These are phyloP conservation scores for Merluccius polli DNA, from an alignment of 2,797 vertebrate genomes.

Conservation along the genomic window DNA sequence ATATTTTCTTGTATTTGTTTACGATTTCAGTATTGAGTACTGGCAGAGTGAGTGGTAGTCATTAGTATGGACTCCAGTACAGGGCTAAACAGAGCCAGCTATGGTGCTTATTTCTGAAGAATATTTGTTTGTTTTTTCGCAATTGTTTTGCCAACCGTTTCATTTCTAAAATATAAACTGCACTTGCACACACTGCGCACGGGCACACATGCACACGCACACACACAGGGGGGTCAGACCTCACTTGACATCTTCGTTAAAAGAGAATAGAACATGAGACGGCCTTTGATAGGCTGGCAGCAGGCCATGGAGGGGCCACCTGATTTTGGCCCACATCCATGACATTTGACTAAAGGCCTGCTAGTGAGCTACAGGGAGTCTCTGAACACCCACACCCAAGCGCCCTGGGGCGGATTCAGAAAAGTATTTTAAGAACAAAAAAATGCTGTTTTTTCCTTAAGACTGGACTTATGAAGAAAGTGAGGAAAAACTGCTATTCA, in stretches of 20 bases:
- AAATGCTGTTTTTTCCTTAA: too few relatives aligned
- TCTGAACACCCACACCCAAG: constrained; percentile 43
- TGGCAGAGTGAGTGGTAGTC: constrained; percentile 62
- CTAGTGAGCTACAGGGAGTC: constrained; percentile 41
- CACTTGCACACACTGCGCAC: neutral
- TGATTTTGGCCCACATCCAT: constrained; percentile 38
- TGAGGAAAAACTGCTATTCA: too few relatives aligned
- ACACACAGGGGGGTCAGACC: neutral
- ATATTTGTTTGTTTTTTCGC: constrained; percentile 36
- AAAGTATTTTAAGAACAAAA: too few relatives aligned
- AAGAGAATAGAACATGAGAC: constrained; percentile 1
- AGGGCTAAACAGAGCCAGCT: constrained; percentile 48
- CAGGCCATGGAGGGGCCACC: constrained; percentile 1
- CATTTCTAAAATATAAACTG: neutral
- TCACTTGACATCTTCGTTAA: neutral
- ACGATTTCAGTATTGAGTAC: constrained; percentile 55
- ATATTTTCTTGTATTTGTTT: constrained; percentile 47
- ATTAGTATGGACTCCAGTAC: constrained; percentile 55
- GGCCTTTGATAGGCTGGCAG: constrained; percentile 24
- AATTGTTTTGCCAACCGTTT: neutral
- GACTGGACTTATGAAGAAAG: too few relatives aligned
- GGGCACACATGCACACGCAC: neutral
- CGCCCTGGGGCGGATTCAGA: too few relatives aligned
- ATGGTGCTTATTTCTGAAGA: constrained; percentile 58
- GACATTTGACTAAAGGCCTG: constrained; percentile 38